phyloP scores from a whole-genome alignment of 1,140 invertebrate species.

The Aphidius ervi region DNA sequence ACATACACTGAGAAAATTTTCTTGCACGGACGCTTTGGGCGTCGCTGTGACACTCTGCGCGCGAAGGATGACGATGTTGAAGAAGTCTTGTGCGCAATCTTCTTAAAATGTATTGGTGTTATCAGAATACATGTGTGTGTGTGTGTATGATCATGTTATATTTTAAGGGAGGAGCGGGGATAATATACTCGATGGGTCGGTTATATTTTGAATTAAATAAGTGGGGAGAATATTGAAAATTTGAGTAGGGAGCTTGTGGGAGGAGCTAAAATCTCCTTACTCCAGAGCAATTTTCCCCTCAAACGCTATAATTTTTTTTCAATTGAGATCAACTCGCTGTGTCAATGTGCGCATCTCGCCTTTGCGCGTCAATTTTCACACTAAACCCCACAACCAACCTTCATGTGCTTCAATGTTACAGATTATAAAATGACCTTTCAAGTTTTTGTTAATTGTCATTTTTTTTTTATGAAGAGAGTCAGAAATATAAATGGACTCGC shows the following conservation, averaged over 20 bases:
- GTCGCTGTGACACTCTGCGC: conserved; percentile 38
- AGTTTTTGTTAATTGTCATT: too few relatives aligned
- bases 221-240: background rate
- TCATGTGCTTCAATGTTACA: conserved; percentile 27
- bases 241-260: conserved; percentile 9
- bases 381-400: conserved; percentile 43
- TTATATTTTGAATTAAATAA: background rate
- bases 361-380: conserved; percentile 46
- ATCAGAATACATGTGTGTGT: conserved; percentile 17
- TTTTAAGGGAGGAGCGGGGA: background rate
- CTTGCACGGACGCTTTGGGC: conserved; percentile 36
- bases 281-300: conserved; percentile 18
- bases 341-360: conserved; percentile 37
- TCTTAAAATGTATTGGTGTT: background rate
- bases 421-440: too few relatives aligned
- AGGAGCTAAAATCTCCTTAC: conserved; percentile 26
- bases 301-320: conserved; percentile 16
- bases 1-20: conserved; percentile 27
- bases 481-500: too few relatives aligned
- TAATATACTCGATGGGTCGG: background rate
- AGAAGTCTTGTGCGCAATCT: conserved; percentile 25
- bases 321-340: conserved; percentile 25
- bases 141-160: conserved; percentile 18
- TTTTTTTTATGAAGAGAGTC: too few relatives aligned
- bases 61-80: conserved; percentile 35